phyloP scores from a whole-genome alignment of 2,113 vertebrate species.

The Eretmochelys imbricata region DNA sequence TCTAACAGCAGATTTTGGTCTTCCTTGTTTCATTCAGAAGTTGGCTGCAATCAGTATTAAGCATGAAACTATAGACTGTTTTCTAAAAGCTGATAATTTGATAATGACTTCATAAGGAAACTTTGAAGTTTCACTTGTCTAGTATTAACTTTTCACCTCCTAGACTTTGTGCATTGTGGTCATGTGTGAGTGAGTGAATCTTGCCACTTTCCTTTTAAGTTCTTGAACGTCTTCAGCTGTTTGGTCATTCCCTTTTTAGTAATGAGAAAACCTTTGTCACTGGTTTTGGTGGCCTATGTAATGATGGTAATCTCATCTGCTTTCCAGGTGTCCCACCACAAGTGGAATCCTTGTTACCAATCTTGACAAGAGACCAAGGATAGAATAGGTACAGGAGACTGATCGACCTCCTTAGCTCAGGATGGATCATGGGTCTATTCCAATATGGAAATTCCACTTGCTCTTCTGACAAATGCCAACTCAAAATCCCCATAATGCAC shows the following conservation, averaged over 20 bases:
- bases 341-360: not conserved
- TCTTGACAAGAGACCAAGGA: not conserved
- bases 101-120: not conserved
- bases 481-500: not conserved
- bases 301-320: not conserved
- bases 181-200: not conserved
- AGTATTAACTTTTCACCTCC: too few relatives aligned
- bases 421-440: not conserved
- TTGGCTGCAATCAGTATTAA: not conserved
- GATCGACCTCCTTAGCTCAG: not conserved
- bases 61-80: not conserved
- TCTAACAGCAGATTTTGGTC: not conserved
- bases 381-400: not conserved
- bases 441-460: not conserved
- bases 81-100: not conserved
- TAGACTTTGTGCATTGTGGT: not conserved
- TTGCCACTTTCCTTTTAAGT: not conserved
- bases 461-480: not conserved
- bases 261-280: not conserved
- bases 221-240: not conserved
- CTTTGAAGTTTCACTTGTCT: not conserved
- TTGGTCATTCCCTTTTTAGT: not conserved
- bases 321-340: not conserved
- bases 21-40: not conserved
- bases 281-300: not conserved